phyloP scores from a whole-genome alignment of 1,140 invertebrate species.

The Odontomachus brunneus region DNA sequence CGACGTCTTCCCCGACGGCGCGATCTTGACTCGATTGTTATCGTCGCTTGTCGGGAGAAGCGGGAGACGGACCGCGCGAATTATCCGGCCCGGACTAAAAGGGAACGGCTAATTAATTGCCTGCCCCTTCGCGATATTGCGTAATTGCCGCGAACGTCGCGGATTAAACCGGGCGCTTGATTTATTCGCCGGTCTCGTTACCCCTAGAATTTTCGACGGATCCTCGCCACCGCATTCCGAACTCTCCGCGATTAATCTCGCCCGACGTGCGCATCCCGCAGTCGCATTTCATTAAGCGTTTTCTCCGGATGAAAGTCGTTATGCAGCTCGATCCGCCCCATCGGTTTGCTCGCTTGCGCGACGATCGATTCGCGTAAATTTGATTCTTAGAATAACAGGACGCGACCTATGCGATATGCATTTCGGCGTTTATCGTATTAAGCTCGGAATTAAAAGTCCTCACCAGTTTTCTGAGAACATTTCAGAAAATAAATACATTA shows the following conservation, averaged over 20 bases:
- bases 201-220: slow-evolving; percentile 50
- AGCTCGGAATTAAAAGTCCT: background rate
- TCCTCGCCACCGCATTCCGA: slow-evolving; percentile 30
- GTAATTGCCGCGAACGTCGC: slow-evolving; percentile 38
- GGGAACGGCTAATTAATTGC: slow-evolving; percentile 31
- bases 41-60: slow-evolving; percentile 2
- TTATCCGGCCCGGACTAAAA: background rate
- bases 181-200: slow-evolving; percentile 42
- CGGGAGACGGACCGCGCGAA: background rate
- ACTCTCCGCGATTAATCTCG: slow-evolving; percentile 47
- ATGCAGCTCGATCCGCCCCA: slow-evolving; percentile 24
- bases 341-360: background rate
- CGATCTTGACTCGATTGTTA: slow-evolving; percentile 36
- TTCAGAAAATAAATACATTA: background rate
- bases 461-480: no score
- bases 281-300: slow-evolving; percentile 58
- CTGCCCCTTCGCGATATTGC: slow-evolving; percentile 5
- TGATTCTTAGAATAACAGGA: slow-evolving; percentile 14
- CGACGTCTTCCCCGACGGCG: slow-evolving; percentile 4
- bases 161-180: slow-evolving; percentile 44
- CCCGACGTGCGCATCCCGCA: slow-evolving; percentile 41
- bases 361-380: slow-evolving; percentile 49
- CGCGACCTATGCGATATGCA: background rate
- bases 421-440: slow-evolving; percentile 26
- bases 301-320: slow-evolving; percentile 52